Percentiles rank a stretch among this genome's conserved stretches.
Conservation (phyloP, 2,113 vertebrate species). For the Phyllostomus hastatus region DNA sequence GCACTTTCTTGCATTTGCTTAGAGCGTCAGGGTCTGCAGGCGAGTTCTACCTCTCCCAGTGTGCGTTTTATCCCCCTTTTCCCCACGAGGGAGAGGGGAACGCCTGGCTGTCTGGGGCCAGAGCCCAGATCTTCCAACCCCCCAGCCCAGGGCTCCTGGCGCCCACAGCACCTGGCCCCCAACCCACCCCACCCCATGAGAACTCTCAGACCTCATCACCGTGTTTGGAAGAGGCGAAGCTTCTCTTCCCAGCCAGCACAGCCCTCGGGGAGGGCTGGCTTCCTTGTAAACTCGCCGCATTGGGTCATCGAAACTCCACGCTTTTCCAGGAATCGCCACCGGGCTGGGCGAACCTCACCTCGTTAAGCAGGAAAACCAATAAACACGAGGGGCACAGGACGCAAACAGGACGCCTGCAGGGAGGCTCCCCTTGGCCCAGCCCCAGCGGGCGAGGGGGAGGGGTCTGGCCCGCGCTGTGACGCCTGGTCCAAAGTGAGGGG, state of each 20-base stretch:
- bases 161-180: background rate
- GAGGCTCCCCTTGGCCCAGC: background rate
- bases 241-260: constrained; percentile 56
- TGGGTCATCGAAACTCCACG: constrained; percentile 11
- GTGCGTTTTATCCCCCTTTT: background rate
- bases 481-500: background rate
- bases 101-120: accelerated
- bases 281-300: constrained; percentile 3
- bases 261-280: background rate
- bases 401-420: background rate
- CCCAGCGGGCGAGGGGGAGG: background rate
- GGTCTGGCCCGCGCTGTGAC: accelerated
- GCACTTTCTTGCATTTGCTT: background rate
- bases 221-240: constrained; percentile 21
- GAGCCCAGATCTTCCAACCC: background rate
- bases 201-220: background rate
- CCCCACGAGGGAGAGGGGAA: background rate
- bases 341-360: constrained; percentile 68
- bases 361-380: constrained; percentile 66
- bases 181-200: background rate
- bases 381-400: background rate
- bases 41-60: accelerated
- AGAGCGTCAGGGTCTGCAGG: background rate
- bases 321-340: constrained; percentile 62
- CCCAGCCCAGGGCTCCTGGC: background rate